Conservation (phyloP, 2,888 invertebrate genomes). For the Diarsia brunnea region DNA sequence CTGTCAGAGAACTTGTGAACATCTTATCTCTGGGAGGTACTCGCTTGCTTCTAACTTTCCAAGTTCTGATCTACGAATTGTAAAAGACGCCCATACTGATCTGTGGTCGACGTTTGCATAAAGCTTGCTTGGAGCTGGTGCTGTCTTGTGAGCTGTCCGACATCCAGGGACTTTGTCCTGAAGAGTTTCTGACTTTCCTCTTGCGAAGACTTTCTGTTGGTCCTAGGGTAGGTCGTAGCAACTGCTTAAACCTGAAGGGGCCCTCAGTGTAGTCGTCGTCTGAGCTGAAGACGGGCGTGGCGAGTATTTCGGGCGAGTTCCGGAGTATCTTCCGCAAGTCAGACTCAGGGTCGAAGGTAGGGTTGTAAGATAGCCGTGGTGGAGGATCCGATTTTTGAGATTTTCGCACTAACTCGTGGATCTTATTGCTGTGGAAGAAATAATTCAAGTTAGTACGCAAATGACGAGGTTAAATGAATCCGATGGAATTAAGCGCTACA, state of each 20-base stretch:
- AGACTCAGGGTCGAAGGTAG: conserved; percentile 85
- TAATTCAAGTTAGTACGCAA: conserved; percentile 12
- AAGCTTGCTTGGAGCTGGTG: conserved; percentile 82
- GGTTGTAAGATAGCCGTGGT: conserved; percentile 79
- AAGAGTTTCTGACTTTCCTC: conserved; percentile 89
- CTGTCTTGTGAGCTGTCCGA: conserved; percentile 89
- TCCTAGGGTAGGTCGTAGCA: conserved; percentile 92
- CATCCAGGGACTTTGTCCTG: conserved; percentile 87
- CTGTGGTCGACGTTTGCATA: conserved; percentile 86
- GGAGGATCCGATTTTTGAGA: conserved; percentile 82
- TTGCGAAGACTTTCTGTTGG: conserved; percentile 93
- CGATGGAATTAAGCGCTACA: background rate
- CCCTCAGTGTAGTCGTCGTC: conserved; percentile 91
- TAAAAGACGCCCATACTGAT: conserved; percentile 89
- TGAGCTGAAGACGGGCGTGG: conserved; percentile 85
- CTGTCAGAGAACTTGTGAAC: conserved; percentile 30
- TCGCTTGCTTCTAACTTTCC: conserved; percentile 35
- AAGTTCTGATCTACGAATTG: conserved; percentile 72
- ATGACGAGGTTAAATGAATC: background rate
- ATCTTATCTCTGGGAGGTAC: conserved; percentile 47
- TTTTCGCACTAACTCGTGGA: conserved; percentile 86
- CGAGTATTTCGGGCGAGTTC: conserved; percentile 87
- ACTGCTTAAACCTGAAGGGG: conserved; percentile 92
- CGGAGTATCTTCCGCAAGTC: conserved; percentile 87
- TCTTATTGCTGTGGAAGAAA: conserved; percentile 84